Evolutionary conservation across 2,888 invertebrate genomes (phyloP).

Genomic region (Lepidocyrtoides sp.): DNA sequence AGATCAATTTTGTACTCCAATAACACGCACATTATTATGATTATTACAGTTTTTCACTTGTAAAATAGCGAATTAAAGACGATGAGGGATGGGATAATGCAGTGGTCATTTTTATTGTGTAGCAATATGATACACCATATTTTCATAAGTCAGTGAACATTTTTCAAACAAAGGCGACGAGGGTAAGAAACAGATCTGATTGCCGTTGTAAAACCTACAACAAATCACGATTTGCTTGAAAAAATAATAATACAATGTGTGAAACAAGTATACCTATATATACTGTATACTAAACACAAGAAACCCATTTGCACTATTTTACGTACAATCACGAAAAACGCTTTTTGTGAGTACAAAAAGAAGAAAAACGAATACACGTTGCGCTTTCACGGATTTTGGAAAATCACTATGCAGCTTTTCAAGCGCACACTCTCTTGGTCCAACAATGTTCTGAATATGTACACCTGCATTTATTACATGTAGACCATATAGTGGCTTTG

Average conservation of each 20-base stretch:
- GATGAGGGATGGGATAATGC: slow-evolving; percentile 15
- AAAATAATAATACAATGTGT: slow-evolving; percentile 71
- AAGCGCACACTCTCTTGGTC: not conserved
- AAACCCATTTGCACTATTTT: slow-evolving; percentile 30
- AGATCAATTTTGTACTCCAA: slow-evolving; percentile 67
- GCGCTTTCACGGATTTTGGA: slow-evolving; percentile 71
- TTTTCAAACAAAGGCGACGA: slow-evolving; percentile 40
- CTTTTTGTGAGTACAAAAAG: slow-evolving; percentile 47
- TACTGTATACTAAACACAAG: too few relatives aligned
- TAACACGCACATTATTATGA: slow-evolving; percentile 67
- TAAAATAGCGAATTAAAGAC: slow-evolving; percentile 51
- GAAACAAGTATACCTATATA: slow-evolving; percentile 69
- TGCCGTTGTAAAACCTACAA: slow-evolving; percentile 76
- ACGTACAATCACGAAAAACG: slow-evolving; percentile 38
- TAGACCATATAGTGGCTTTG: not conserved
- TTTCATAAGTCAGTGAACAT: slow-evolving; percentile 25
- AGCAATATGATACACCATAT: slow-evolving; percentile 13
- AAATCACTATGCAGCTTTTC: not conserved
- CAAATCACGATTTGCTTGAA: slow-evolving; percentile 74
- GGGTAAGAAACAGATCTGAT: slow-evolving; percentile 77
- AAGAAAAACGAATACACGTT: slow-evolving; percentile 34
- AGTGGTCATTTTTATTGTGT: slow-evolving; percentile 10
- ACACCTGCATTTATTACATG: slow-evolving; percentile 58
- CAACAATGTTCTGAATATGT: slow-evolving; percentile 22
- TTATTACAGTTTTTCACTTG: slow-evolving; percentile 67